These are phyloP conservation scores for Miichthys miiuy DNA, from an alignment of 2,797 vertebrate species.

Conservation along the genomic window DNA sequence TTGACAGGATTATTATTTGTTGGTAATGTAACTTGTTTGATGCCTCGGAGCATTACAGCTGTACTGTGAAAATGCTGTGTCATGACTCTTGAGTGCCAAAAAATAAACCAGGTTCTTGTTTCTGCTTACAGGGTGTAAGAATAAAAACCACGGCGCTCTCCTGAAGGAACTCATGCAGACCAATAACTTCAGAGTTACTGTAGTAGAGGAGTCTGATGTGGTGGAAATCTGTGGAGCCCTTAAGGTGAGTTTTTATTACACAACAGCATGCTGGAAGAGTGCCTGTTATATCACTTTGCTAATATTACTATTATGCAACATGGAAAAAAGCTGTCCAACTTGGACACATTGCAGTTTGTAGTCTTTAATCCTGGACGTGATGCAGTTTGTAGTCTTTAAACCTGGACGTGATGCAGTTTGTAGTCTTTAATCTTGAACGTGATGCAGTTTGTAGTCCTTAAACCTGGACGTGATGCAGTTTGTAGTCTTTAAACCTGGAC, in stretches of 20 bases:
- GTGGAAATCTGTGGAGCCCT: slow-evolving; percentile 99
- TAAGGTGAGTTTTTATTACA: slow-evolving; percentile 86
- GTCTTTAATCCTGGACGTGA: too few relatives aligned
- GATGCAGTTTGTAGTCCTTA: too few relatives aligned
- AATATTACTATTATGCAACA: slow-evolving; percentile 1
- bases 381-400: too few relatives aligned
- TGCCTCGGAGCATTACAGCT: not conserved
- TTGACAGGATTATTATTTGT: slow-evolving; percentile 21
- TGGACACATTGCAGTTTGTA: not conserved
- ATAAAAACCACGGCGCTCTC: slow-evolving; percentile 85
- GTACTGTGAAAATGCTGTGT: not conserved
- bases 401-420: too few relatives aligned
- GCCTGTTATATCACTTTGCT: not conserved
- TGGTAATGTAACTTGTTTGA: not conserved
- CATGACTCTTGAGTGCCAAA: not conserved
- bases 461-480: too few relatives aligned
- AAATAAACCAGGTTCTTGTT: not conserved
- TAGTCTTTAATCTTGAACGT: too few relatives aligned
- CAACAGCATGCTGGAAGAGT: not conserved
- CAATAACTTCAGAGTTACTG: slow-evolving; percentile 92
- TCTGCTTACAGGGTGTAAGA: slow-evolving; percentile 89
- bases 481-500: too few relatives aligned
- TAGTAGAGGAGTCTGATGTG: slow-evolving; percentile 93
- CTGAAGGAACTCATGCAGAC: slow-evolving; percentile 98
- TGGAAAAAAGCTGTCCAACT: not conserved